Conservation (phyloP, 2,113 vertebrate species). For the Chionis minor region DNA sequence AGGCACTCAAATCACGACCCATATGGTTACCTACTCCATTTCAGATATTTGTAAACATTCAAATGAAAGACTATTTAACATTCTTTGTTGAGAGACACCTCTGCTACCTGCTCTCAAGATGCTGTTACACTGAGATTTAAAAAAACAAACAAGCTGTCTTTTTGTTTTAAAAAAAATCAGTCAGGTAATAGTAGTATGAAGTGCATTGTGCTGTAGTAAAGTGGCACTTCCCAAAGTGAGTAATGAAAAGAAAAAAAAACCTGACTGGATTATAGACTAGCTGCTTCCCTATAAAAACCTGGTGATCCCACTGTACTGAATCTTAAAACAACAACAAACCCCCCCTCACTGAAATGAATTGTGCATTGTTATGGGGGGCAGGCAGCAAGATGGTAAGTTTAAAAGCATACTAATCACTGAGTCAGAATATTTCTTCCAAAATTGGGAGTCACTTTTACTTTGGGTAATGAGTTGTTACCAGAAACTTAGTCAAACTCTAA, state of each 20-base stretch:
- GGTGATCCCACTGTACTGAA: neutral
- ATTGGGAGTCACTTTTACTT: neutral
- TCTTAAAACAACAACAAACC: neutral
- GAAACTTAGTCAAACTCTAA: neutral
- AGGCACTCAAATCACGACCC: neutral
- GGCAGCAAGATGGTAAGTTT: rapidly evolving
- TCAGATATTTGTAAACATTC: neutral
- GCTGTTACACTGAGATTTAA: neutral
- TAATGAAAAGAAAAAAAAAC: neutral
- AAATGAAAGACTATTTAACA: neutral
- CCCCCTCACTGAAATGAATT: neutral
- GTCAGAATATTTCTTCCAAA: neutral
- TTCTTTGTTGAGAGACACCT: neutral
- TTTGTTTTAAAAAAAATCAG: neutral
- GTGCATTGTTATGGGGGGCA: neutral
- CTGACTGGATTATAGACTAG: neutral
- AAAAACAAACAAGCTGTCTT: neutral
- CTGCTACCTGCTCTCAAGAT: neutral
- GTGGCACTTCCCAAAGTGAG: neutral
- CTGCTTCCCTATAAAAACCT: neutral
- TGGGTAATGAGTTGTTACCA: neutral
- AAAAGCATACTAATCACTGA: neutral
- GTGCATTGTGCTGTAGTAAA: neutral
- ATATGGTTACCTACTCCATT: neutral
- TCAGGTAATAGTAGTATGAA: neutral